These are phyloP conservation scores for Pantherophis guttatus DNA, from an alignment of 2,113 vertebrate species.

Conservation along the genomic window DNA sequence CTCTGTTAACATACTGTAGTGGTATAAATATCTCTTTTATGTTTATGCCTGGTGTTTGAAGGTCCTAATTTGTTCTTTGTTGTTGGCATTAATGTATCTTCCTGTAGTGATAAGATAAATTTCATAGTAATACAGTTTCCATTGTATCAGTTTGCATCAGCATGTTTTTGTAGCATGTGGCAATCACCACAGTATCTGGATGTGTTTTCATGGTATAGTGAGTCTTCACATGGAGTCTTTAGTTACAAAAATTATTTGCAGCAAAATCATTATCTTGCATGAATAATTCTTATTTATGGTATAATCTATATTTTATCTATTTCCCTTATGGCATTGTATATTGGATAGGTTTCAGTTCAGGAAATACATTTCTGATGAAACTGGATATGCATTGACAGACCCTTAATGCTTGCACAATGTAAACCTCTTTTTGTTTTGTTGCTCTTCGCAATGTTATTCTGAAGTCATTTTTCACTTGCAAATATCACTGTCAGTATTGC, in stretches of 20 bases:
- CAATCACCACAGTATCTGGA: not conserved
- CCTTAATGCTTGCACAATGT: not conserved
- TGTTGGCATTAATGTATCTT: not conserved
- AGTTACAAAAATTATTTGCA: not conserved
- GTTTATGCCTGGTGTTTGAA: not conserved
- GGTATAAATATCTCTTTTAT: not conserved
- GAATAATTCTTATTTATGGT: not conserved
- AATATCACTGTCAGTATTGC: not conserved
- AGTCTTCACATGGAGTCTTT: not conserved
- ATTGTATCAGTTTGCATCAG: not conserved
- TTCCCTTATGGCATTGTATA: not conserved
- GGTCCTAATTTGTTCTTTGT: not conserved
- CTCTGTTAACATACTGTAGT: not conserved
- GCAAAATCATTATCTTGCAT: not conserved
- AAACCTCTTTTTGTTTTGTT: not conserved
- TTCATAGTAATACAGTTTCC: not conserved
- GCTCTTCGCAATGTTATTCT: not conserved
- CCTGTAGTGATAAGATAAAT: not conserved
- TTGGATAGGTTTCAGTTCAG: not conserved
- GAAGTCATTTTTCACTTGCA: not conserved
- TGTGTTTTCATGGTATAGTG: not conserved
- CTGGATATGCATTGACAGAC: not conserved
- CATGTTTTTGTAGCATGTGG: not conserved
- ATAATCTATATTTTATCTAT: not conserved
- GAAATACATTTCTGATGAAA: not conserved